Percentiles rank a stretch among this genome's conserved stretches.
Conservation (phyloP, 2,888 invertebrate genomes). For the Osedax frankpressi region DNA sequence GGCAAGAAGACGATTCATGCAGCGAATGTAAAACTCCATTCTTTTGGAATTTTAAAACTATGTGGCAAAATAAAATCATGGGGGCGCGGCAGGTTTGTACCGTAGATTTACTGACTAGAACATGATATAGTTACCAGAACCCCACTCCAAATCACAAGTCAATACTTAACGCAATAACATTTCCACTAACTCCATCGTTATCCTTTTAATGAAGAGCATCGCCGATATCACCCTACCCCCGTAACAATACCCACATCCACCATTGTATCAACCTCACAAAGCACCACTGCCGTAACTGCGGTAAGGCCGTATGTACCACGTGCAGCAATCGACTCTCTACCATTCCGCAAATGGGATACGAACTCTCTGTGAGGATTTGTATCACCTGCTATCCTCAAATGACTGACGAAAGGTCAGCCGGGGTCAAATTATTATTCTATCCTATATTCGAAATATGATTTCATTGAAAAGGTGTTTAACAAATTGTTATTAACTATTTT, state of each 20-base stretch:
- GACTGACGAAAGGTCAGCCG: not conserved
- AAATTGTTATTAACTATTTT: too few species aligned
- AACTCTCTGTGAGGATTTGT: conserved; percentile 90
- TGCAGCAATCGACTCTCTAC: conserved; percentile 78
- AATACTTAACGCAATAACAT: too few species aligned
- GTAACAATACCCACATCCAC: too few species aligned
- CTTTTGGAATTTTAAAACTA: conserved; percentile 95
- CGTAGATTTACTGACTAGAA: not conserved
- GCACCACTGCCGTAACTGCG: conserved; percentile 60
- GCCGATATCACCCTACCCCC: too few species aligned
- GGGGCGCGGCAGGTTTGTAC: conserved; percentile 58
- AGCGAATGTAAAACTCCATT: conserved; percentile 87
- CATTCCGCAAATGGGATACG: conserved; percentile 91
- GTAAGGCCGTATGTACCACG: conserved; percentile 81
- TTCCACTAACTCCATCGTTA: not conserved
- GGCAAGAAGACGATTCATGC: conserved; percentile 87
- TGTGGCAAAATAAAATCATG: conserved; percentile 92
- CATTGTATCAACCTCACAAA: too few species aligned
- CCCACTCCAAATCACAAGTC: too few species aligned
- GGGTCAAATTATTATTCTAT: too few species aligned
- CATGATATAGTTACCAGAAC: too few species aligned
- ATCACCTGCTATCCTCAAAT: not conserved
- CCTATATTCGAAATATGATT: too few species aligned
- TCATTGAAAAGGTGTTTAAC: too few species aligned
- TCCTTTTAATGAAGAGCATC: too few species aligned